Base-by-base conservation (phyloP, 2,888 invertebrate species). In the Dasypogon diadema region DNA sequence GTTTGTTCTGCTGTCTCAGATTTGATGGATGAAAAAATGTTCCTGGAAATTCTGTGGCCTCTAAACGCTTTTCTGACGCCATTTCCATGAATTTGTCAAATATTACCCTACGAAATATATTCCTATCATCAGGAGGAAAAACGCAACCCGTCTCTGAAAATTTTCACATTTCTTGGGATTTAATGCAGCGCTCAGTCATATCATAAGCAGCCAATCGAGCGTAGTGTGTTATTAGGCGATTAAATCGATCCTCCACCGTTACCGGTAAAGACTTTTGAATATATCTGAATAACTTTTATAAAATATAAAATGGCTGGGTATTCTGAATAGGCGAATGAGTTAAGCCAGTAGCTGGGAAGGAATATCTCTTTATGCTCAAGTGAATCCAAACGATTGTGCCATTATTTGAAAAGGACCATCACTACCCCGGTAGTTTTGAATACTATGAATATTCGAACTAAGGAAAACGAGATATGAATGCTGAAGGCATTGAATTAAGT, bases 161-260 rank as follows among this genome's bases (percentile, higher is more conserved):
- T 12, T 42, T 42, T 42, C 42, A 42, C 42, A 42, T 42, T 42
- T 42, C 42, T 42, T 42, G 10, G 8, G 42, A 42, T 42, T 42
- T 42, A 42, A 42, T 42, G 42, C 42, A 42, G 42, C 42, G 42
- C n/a, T 42, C 42, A 42, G n/a, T 42, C 42, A 42, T 42, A 42
- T 12, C n/a, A 42, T n/a, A n/a, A n/a, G n/a, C n/a, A 42, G 42
- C n/a, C 42, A 42, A 42, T 42, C 42, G 42, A n/a, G 42, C 6
- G 42, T 42, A 12, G n/a, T 42, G 42, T 42, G 42, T 42, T 42
- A 12, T n/a, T n/a, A n/a, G 34, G 34, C 34, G 34, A 30, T 30
- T 30, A 10, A 6, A 10, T 30, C 5, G 5, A 6, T 5, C 5
- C 10, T 30, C 10, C 10, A 6, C 5, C 8, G 42, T 42, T n/a